Base-by-base conservation (phyloP, 53 echinoderm and acorn worm genomes). In the Paelopatides confundens region DNA sequence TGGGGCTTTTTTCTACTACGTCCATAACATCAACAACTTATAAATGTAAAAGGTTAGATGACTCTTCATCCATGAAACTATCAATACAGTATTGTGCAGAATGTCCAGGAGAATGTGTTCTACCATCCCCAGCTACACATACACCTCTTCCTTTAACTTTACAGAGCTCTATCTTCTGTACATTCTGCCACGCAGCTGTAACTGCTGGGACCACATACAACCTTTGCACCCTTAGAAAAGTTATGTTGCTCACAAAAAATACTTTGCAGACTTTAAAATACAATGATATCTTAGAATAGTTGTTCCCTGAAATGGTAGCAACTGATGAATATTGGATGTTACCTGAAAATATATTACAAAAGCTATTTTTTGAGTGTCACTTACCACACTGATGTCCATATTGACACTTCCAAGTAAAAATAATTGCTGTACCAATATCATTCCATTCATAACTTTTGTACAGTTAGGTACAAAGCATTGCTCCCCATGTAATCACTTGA, bases 71-170 rank as follows among this genome's bases (percentile, higher is more conserved):
- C n/a, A n/a, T n/a, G n/a, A n/a, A n/a, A n/a, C n/a, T n/a, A n/a
- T n/a, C n/a, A 84, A 54, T 88, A 77, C 2, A 92, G 6, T 27
- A 92, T 76, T 35, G 47, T 82, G 5, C n/a, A n/a, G n/a, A n/a
- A n/a, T n/a, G n/a, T n/a, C n/a, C n/a, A n/a, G n/a, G n/a, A n/a
- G n/a, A n/a, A n/a, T n/a, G n/a, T n/a, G n/a, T n/a, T n/a, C n/a
- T n/a, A n/a, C n/a, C n/a, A n/a, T n/a, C n/a, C n/a, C 87, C 87
- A 18, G 91, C 69, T 87, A n/a, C n/a, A 2, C 83, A 62, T 4
- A 71, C 91, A 64, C 82, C 90, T 2, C 86, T 63, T 66, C 39
- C 77, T n/a, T n/a, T n/a, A n/a, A n/a, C n/a, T n/a, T n/a, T n/a
- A n/a, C n/a, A n/a, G n/a, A n/a, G n/a, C n/a, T 17, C 77, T 23